Conservation (phyloP, 2,797 vertebrate species). For the Rhinophrynus dorsalis region DNA sequence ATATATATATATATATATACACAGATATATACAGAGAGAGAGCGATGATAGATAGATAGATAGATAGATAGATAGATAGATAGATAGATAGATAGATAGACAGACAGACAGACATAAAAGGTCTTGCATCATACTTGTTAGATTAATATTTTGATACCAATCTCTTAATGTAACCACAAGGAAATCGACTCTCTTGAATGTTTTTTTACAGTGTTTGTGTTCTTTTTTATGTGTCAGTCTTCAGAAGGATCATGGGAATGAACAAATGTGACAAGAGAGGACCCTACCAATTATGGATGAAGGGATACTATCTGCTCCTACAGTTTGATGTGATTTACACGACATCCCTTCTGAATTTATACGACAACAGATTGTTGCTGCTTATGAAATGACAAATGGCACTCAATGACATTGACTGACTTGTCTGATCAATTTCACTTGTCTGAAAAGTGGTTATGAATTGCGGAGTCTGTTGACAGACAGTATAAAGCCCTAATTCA, state of each 20-base stretch:
- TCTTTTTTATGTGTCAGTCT: conserved; percentile 80
- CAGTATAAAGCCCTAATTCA: conserved; percentile 61
- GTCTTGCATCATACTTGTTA: conserved; percentile 52
- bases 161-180: conserved; percentile 69
- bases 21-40: no score
- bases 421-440: conserved; percentile 87
- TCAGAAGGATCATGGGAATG: conserved; percentile 68
- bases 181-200: conserved; percentile 65
- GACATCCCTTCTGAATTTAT: conserved; percentile 75
- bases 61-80: no score
- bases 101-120: no score
- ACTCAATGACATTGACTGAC: conserved; percentile 85
- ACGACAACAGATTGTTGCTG: conserved; percentile 70
- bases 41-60: no score
- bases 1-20: no score
- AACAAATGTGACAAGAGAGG: conserved; percentile 77
- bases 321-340: conserved; percentile 90
- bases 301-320: conserved; percentile 78
- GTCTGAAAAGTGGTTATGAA: conserved; percentile 71
- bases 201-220: conserved; percentile 73
- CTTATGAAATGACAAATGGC: conserved; percentile 78
- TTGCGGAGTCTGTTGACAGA: conserved; percentile 70
- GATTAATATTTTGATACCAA: conserved; percentile 74
- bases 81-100: no score
- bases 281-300: conserved; percentile 85